phyloP scores from a whole-genome alignment of 2,888 invertebrate species.

The Eupithecia centaureata region DNA sequence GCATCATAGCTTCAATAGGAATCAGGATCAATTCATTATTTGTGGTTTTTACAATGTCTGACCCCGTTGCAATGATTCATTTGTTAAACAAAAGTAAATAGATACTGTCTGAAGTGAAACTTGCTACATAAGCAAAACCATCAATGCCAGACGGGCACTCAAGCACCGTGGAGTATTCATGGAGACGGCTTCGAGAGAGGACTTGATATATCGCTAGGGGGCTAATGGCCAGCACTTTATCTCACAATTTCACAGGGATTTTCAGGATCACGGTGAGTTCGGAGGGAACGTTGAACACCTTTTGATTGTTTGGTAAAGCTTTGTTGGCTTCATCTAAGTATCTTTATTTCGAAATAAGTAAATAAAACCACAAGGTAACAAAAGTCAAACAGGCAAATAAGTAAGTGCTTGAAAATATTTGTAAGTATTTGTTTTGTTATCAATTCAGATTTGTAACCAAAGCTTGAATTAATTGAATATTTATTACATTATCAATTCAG shows the following conservation, averaged over 20 bases:
- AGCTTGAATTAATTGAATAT: not conserved
- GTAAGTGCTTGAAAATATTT: too few species aligned
- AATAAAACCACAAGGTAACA: not conserved
- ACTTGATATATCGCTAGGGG: constrained; percentile 39
- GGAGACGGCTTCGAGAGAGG: constrained; percentile 45
- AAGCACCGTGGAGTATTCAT: constrained; percentile 53
- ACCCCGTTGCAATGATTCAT: not conserved
- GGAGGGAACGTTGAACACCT: constrained; percentile 9
- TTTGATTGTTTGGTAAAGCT: not conserved
- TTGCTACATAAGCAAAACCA: constrained; percentile 32
- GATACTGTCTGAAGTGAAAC: constrained; percentile 12
- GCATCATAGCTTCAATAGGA: not conserved
- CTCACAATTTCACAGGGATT: constrained; percentile 28
- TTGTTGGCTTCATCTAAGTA: not conserved
- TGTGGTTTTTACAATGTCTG: not conserved
- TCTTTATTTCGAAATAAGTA: too few species aligned
- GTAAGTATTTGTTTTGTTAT: too few species aligned
- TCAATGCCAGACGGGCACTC: constrained; percentile 51
- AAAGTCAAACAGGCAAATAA: not conserved
- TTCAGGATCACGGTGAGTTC: constrained; percentile 19
- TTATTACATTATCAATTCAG: not conserved
- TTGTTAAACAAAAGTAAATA: constrained; percentile 14
- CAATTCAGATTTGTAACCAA: too few species aligned
- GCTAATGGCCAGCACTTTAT: constrained; percentile 35
- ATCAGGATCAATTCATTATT: not conserved